These are phyloP conservation scores for Drosophila quinaria DNA, from an alignment of 2,888 invertebrate genomes.

Conservation along the genomic window DNA sequence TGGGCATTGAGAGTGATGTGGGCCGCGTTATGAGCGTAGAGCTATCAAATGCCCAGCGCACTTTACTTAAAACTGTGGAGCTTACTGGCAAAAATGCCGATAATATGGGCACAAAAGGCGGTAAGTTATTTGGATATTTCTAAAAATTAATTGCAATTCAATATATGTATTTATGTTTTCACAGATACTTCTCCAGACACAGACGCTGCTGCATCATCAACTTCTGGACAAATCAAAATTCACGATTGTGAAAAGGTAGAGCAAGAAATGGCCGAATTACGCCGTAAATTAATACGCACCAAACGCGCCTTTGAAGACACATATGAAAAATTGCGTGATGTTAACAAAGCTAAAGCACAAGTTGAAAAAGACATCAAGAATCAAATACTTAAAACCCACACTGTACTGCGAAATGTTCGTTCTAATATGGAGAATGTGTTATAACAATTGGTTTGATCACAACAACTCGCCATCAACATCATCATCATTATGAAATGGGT, in stretches of 20 bases:
- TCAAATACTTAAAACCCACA: constrained; percentile 92
- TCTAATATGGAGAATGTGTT: constrained; percentile 89
- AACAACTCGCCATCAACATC: constrained; percentile 15
- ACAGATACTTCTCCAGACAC: constrained; percentile 37
- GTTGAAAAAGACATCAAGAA: constrained; percentile 94
- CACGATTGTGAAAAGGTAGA: constrained; percentile 87
- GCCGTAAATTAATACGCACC: constrained; percentile 90
- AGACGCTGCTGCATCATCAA: constrained; percentile 12
- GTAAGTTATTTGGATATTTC: constrained; percentile 26
- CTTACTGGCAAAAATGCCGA: constrained; percentile 53
- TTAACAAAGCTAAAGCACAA: constrained; percentile 92
- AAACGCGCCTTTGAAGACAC: constrained; percentile 92
- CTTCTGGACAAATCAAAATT: constrained; percentile 15
- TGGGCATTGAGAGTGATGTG: constrained; percentile 95
- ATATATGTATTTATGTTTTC: not conserved
- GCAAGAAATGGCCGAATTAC: constrained; percentile 90
- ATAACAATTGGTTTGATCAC: constrained; percentile 67
- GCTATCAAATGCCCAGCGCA: constrained; percentile 78
- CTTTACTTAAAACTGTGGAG: constrained; percentile 86
- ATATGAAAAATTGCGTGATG: constrained; percentile 90
- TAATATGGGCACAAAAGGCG: constrained; percentile 31
- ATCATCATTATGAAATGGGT: constrained; percentile 18
- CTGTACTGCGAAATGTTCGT: constrained; percentile 91
- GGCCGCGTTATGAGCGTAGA: constrained; percentile 88
- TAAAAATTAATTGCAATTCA: not conserved